Percentiles rank a stretch among this genome's conserved stretches.
Evolutionary conservation across 2,113 vertebrate genomes (phyloP).

Genomic region (Austrofundulus limnaeus): DNA sequence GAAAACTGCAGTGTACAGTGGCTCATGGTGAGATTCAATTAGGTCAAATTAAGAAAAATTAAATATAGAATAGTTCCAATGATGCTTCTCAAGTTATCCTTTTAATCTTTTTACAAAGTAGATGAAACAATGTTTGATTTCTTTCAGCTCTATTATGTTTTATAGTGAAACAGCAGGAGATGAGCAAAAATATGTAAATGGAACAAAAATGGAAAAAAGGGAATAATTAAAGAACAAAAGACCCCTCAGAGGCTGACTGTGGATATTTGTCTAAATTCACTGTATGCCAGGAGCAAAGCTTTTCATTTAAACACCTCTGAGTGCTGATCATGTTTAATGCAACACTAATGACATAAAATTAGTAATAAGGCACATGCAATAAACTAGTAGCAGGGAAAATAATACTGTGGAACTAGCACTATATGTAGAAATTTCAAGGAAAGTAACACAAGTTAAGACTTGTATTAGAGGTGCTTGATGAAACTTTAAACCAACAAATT

Average conservation of each 20-base stretch:
- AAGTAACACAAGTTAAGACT: background rate
- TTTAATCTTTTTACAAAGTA: background rate
- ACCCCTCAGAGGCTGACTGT: slow-evolving; percentile 24
- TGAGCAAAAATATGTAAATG: background rate
- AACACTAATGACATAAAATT: slow-evolving; percentile 46
- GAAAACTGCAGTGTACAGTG: background rate
- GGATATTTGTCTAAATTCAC: slow-evolving; percentile 57
- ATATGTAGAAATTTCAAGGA: background rate
- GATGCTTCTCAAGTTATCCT: background rate
- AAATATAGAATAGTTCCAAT: background rate
- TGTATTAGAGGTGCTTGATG: background rate
- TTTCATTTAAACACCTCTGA: slow-evolving; percentile 49
- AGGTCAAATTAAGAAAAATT: background rate
- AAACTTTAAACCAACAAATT: too few relatives aligned
- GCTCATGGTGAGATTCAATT: too few relatives aligned
- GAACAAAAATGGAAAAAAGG: slow-evolving; percentile 2
- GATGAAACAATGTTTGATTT: slow-evolving; percentile 8
- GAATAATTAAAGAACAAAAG: slow-evolving; percentile 35
- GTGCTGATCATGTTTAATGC: slow-evolving; percentile 53
- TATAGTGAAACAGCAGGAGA: background rate
- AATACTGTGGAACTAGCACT: too few relatives aligned
- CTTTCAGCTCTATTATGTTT: background rate
- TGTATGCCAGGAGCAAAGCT: slow-evolving; percentile 30
- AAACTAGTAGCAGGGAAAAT: background rate
- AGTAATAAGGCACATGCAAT: slow-evolving; percentile 13